Evolutionary conservation across 2,113 vertebrate species (phyloP).

Genomic region (Neogale vison): DNA sequence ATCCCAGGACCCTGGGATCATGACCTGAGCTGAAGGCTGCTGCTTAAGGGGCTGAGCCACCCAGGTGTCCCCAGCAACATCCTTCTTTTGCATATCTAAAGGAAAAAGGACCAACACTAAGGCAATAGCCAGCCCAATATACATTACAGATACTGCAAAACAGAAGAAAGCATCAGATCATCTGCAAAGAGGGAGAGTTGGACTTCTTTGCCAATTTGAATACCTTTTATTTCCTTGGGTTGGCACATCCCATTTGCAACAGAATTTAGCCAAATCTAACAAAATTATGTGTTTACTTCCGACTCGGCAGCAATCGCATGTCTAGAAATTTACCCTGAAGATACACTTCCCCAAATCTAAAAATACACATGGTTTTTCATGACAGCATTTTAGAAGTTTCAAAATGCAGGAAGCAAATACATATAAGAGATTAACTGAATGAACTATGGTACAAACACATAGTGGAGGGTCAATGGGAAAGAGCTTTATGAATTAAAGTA

Average conservation of each 20-base stretch:
- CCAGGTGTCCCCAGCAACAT: neutral
- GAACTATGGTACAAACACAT: neutral
- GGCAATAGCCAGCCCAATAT: neutral
- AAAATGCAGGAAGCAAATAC: neutral
- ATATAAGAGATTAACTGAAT: neutral
- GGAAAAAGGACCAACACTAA: neutral
- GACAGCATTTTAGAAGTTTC: neutral
- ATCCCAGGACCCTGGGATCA: too few species aligned
- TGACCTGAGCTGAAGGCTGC: too few species aligned
- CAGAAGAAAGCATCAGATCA: neutral
- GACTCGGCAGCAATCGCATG: neutral
- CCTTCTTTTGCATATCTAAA: neutral
- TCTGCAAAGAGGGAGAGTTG: too few species aligned
- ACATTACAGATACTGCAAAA: neutral
- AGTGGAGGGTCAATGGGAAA: neutral
- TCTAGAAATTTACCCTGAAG: conserved; percentile 5
- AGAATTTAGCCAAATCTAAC: neutral
- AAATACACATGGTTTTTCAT: neutral
- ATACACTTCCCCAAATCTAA: neutral
- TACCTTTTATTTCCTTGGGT: neutral
- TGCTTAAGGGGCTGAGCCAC: too few species aligned
- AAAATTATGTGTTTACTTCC: neutral
- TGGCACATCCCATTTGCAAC: neutral
- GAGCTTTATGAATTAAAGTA: neutral
- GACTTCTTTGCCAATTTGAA: too few species aligned